Conservation (phyloP, 2,113 vertebrate genomes). For the Solea senegalensis region DNA sequence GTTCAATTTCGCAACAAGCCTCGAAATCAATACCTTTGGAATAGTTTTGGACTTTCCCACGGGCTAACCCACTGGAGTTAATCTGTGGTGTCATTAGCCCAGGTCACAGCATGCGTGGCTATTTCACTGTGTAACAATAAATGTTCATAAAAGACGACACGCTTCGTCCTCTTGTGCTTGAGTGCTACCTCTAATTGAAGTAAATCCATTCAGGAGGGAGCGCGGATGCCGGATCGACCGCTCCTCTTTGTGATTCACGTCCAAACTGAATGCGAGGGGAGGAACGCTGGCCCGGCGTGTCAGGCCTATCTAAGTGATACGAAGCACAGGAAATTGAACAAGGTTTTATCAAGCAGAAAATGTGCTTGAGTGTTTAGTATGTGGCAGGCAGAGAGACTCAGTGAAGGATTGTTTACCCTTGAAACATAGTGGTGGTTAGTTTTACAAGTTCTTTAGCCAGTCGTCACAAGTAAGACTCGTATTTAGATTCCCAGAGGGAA, state of each 20-base stretch:
- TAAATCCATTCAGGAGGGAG: conserved; percentile 59
- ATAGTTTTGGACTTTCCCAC: conserved; percentile 77
- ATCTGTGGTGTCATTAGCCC: conserved; percentile 73
- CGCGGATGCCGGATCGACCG: conserved; percentile 44
- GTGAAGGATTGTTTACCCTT: conserved; percentile 62
- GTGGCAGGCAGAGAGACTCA: conserved; percentile 15
- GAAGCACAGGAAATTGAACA: conserved; percentile 64
- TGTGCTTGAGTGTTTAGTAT: conserved; percentile 60
- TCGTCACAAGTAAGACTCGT: conserved; percentile 7
- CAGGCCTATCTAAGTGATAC: conserved; percentile 37
- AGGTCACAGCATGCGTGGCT: conserved; percentile 62
- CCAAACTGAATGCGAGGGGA: conserved; percentile 16
- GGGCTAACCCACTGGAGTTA: conserved; percentile 59
- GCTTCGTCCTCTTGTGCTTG: conserved; percentile 49
- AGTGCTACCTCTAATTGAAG: conserved; percentile 69
- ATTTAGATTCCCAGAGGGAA: background rate
- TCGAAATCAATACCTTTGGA: conserved; percentile 77
- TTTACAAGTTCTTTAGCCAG: conserved; percentile 24
- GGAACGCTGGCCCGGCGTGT: conserved; percentile 11
- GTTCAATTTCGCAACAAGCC: conserved; percentile 85
- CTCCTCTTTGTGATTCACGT: conserved; percentile 49
- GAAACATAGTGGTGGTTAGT: conserved; percentile 39
- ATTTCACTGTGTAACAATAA: conserved; percentile 74
- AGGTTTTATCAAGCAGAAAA: conserved; percentile 71
- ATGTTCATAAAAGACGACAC: conserved; percentile 69